Conservation (phyloP, 1,140 invertebrate species). For the Zaprionus capensis region DNA sequence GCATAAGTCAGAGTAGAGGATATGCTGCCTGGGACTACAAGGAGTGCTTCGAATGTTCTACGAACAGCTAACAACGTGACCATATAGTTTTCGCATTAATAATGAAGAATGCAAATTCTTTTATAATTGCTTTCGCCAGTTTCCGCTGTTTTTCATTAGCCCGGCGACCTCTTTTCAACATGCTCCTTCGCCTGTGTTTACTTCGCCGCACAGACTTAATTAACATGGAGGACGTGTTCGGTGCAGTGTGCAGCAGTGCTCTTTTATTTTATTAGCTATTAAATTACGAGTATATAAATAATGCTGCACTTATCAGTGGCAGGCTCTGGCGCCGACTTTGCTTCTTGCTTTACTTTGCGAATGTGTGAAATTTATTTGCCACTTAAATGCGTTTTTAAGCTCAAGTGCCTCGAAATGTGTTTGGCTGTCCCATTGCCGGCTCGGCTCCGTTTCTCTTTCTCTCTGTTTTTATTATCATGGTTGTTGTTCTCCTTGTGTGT, state of each 20-base stretch:
- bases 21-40: neutral
- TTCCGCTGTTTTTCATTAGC: slow-evolving; percentile 25
- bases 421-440: slow-evolving; percentile 16
- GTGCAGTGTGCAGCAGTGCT: neutral
- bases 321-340: neutral
- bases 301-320: slow-evolving; percentile 41
- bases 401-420: slow-evolving; percentile 54
- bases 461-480: slow-evolving; percentile 17
- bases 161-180: slow-evolving; percentile 1
- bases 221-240: slow-evolving; percentile 35
- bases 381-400: slow-evolving; percentile 65
- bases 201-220: slow-evolving; percentile 45
- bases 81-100: slow-evolving; percentile 6
- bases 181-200: slow-evolving; percentile 10
- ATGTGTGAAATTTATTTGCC: slow-evolving; percentile 64
- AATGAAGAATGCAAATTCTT: slow-evolving; percentile 43
- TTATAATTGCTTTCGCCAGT: slow-evolving; percentile 53
- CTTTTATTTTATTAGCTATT: slow-evolving; percentile 6
- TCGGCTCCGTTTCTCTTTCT: slow-evolving; percentile 24
- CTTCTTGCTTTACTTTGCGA: slow-evolving; percentile 25
- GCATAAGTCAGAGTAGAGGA: neutral
- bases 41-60: neutral
- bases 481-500: slow-evolving; percentile 11
- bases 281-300: slow-evolving; percentile 32
- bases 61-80: slow-evolving; percentile 1